phyloP scores from a whole-genome alignment of 1,140 invertebrate genomes.

The Cydia strobilella region DNA sequence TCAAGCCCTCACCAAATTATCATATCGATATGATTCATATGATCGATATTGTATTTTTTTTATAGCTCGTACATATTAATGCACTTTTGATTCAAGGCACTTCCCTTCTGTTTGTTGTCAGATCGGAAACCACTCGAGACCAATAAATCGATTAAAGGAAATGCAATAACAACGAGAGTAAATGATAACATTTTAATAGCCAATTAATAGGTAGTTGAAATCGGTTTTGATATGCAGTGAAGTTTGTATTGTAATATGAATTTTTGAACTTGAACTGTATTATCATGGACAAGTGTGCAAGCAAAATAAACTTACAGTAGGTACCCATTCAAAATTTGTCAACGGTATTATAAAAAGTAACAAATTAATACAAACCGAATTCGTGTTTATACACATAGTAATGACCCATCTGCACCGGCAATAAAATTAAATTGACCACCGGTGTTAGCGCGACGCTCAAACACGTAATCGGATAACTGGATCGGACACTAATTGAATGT shows the following conservation, averaged over 20 bases:
- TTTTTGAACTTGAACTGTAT: no score
- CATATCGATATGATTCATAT: conserved; percentile 20
- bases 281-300: no score
- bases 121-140: neutral
- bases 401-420: neutral
- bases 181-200: conserved; percentile 1
- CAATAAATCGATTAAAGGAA: conserved; percentile 27
- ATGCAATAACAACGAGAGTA: conserved; percentile 29
- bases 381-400: neutral
- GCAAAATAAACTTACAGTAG: no score
- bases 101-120: conserved; percentile 23
- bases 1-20: neutral
- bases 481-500: conserved; percentile 18
- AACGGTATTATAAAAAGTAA: no score
- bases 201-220: no score
- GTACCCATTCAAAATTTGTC: no score
- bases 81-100: conserved; percentile 12
- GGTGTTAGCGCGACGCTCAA: neutral
- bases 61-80: conserved; percentile 28
- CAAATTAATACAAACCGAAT: no score
- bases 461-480: conserved; percentile 16
- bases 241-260: no score
- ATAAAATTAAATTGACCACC: conserved; percentile 3
- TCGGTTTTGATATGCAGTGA: no score
- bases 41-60: conserved; percentile 11